phyloP scores from a whole-genome alignment of 2,797 vertebrate genomes.

The Heterohyrax brucei region DNA sequence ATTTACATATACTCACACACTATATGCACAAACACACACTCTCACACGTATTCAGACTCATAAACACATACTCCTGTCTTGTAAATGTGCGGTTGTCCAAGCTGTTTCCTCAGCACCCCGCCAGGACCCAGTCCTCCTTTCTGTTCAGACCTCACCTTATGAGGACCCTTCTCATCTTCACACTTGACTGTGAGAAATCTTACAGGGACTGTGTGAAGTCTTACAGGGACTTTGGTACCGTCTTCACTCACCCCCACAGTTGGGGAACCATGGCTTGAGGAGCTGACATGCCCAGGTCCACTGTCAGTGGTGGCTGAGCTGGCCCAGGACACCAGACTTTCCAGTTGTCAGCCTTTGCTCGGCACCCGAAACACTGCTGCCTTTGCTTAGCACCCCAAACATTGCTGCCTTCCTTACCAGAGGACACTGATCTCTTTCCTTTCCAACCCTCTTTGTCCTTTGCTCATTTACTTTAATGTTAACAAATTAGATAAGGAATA shows the following conservation, averaged over 20 bases:
- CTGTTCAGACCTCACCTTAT: neutral
- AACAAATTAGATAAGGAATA: neutral
- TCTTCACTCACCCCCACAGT: neutral
- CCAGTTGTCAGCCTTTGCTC: neutral
- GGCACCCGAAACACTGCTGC: neutral
- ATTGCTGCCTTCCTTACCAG: too few species aligned
- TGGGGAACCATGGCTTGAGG: neutral
- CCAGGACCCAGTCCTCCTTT: neutral
- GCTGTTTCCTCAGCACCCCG: neutral
- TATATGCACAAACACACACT: too few species aligned
- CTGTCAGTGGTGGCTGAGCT: neutral
- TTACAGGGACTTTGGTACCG: rapidly evolving
- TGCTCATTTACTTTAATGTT: neutral
- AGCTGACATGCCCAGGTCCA: neutral
- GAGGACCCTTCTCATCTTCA: too few species aligned
- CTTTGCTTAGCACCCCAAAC: too few species aligned
- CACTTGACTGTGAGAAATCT: too few species aligned
- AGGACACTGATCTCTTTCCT: neutral
- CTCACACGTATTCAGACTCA: too few species aligned
- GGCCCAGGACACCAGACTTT: neutral
- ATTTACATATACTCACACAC: too few species aligned
- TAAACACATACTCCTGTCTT: too few species aligned
- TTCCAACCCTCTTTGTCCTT: neutral
- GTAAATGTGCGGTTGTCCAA: neutral
- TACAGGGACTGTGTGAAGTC: neutral